Percentiles rank a stretch among this genome's conserved stretches.
Evolutionary conservation across 2,797 vertebrate genomes (phyloP).

Genomic region (Antennarius maculatus): DNA sequence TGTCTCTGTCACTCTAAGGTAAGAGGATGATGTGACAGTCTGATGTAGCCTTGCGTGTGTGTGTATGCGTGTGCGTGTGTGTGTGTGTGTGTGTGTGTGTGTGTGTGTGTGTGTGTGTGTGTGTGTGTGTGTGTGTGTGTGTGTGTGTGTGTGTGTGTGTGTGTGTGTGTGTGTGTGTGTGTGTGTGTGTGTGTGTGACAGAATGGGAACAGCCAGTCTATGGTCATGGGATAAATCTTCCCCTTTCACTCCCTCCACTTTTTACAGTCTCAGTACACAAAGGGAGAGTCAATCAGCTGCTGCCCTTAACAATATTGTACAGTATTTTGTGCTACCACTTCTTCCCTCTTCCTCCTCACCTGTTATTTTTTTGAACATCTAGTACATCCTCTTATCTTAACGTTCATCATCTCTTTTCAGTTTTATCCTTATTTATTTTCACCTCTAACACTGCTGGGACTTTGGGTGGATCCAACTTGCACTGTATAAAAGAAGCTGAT

Average conservation of each 20-base stretch:
- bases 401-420: conserved; percentile 13
- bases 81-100: background rate
- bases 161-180: no score
- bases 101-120: conserved; percentile 7
- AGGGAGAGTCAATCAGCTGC: conserved; percentile 12
- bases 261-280: conserved; percentile 15
- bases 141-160: conserved; percentile 18
- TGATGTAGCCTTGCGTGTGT: conserved; percentile 1
- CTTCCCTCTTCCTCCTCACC: background rate
- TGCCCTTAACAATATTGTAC: conserved; percentile 10
- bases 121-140: background rate
- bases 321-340: background rate
- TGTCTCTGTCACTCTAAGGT: conserved; percentile 16
- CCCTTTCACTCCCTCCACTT: conserved; percentile 14
- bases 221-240: conserved; percentile 28
- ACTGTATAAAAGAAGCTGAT: conserved; percentile 19
- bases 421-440: conserved; percentile 33
- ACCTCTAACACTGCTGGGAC: conserved; percentile 18
- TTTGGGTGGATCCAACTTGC: conserved; percentile 7
- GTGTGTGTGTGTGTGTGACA: conserved; percentile 26
- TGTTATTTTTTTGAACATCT: background rate
- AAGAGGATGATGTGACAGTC: conserved; percentile 6
- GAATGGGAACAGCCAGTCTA: conserved; percentile 60
- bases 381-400: background rate
- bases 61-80: conserved; percentile 7